A percentile compares a stretch with the other conserved stretches of the same genome.
phyloP scores from a whole-genome alignment of 2,888 invertebrate genomes.

The Busseola fusca region DNA sequence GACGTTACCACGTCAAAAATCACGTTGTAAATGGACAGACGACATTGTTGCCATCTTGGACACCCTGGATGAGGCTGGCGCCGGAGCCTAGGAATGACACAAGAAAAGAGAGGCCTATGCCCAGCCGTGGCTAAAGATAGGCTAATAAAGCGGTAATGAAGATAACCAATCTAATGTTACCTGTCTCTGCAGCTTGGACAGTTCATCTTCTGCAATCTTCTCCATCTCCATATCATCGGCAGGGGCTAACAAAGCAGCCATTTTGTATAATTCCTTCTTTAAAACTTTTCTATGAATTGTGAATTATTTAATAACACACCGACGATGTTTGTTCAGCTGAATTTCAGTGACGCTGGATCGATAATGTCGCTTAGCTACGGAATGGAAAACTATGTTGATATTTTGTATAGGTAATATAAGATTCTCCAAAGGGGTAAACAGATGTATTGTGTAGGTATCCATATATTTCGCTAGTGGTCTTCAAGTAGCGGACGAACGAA shows the following conservation, averaged over 20 bases:
- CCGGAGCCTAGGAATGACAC: too few relatives aligned
- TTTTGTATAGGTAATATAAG: background rate
- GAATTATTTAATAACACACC: background rate
- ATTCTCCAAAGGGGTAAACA: too few relatives aligned
- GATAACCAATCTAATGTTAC: constrained; percentile 58
- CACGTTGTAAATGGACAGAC: too few relatives aligned
- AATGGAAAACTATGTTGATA: constrained; percentile 1
- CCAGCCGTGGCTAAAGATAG: too few relatives aligned
- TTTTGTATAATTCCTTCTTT: constrained; percentile 58
- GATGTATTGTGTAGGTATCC: too few relatives aligned
- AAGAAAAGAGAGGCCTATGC: too few relatives aligned
- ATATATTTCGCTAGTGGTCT: too few relatives aligned
- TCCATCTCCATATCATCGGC: constrained; percentile 92
- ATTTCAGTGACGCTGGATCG: constrained; percentile 50
- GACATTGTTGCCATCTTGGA: too few relatives aligned
- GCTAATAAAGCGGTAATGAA: too few relatives aligned
- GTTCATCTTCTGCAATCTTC: constrained; percentile 93
- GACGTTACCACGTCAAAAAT: too few relatives aligned
- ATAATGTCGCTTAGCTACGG: constrained; percentile 55
- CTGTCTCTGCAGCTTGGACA: constrained; percentile 93
- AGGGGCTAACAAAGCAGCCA: constrained; percentile 71
- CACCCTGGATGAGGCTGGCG: too few relatives aligned
- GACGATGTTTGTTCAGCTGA: constrained; percentile 29
- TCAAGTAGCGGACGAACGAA: too few relatives aligned
- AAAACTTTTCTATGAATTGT: constrained; percentile 7